phyloP scores from a whole-genome alignment of 2,797 vertebrate species.

The Mus minutoides region DNA sequence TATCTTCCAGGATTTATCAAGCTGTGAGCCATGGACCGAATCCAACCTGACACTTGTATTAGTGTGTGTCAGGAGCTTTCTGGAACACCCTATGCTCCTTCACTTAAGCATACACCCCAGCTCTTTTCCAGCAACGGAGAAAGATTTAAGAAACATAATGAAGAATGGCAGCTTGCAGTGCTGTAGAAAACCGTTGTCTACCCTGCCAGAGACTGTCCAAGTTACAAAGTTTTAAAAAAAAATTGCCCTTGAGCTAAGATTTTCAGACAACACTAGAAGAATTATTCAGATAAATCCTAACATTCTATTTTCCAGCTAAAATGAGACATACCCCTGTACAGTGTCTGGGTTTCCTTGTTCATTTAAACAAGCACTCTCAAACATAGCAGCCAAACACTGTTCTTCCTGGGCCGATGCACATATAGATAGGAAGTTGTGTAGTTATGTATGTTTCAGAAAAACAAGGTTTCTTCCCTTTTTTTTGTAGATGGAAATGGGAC shows the following conservation, averaged over 20 bases:
- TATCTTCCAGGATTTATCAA: neutral
- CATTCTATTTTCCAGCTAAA: constrained; percentile 20
- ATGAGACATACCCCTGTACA: neutral
- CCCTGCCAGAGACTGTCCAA: neutral
- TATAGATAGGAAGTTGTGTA: neutral
- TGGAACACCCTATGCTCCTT: neutral
- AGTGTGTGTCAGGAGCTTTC: neutral
- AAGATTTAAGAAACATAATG: neutral
- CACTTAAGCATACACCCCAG: neutral
- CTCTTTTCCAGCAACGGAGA: neutral
- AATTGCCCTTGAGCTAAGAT: neutral
- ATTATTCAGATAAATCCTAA: constrained; percentile 8
- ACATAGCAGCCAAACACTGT: neutral
- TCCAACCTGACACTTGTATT: neutral
- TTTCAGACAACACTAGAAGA: neutral
- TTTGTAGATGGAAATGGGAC: neutral
- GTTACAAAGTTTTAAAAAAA: neutral
- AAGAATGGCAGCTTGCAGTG: neutral
- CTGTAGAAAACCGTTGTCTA: neutral
- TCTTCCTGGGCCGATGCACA: neutral
- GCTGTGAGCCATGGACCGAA: neutral
- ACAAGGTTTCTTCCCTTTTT: neutral
- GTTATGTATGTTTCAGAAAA: neutral
- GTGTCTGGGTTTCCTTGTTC: neutral
- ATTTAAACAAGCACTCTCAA: neutral